phyloP scores from a whole-genome alignment of 2,113 vertebrate species.

The Sorex araneus region DNA sequence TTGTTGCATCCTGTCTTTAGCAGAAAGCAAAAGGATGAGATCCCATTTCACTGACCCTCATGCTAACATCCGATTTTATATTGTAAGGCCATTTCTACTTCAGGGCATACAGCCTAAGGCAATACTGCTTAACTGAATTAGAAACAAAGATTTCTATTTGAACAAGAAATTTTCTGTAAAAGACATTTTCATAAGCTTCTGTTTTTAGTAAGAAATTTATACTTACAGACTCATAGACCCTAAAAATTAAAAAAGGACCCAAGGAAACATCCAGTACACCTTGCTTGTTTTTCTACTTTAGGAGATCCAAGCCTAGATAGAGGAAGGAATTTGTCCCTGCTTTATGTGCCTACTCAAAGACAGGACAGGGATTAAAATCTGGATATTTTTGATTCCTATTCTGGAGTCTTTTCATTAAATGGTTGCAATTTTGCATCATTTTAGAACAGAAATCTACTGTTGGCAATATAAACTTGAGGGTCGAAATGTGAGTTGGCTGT shows the following conservation, averaged over 20 bases:
- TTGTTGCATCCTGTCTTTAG: slow-evolving; percentile 61
- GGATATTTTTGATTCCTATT: slow-evolving; percentile 32
- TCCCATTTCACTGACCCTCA: slow-evolving; percentile 55
- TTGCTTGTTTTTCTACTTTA: slow-evolving; percentile 49
- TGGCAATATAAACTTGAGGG: background rate
- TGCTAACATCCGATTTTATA: slow-evolving; percentile 38
- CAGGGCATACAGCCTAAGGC: slow-evolving; percentile 39
- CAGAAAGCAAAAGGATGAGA: slow-evolving; percentile 26
- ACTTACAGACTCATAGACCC: slow-evolving; percentile 14
- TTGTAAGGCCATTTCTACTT: slow-evolving; percentile 62
- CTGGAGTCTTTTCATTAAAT: slow-evolving; percentile 2
- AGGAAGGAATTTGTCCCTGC: background rate
- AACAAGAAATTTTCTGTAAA: slow-evolving; percentile 66
- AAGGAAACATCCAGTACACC: slow-evolving; percentile 32
- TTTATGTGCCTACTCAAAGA: background rate
- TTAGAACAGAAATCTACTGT: slow-evolving; percentile 47
- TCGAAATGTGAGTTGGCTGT: background rate
- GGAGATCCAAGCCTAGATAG: background rate
- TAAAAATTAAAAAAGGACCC: slow-evolving; percentile 48
- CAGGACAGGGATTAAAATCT: slow-evolving; percentile 6
- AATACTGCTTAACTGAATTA: slow-evolving; percentile 51
- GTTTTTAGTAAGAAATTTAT: slow-evolving; percentile 56
- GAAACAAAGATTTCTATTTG: slow-evolving; percentile 67
- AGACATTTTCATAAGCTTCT: slow-evolving; percentile 38
- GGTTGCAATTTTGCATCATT: background rate